phyloP scores from a whole-genome alignment of 1,140 invertebrate genomes.

The Drosophila tristis region DNA sequence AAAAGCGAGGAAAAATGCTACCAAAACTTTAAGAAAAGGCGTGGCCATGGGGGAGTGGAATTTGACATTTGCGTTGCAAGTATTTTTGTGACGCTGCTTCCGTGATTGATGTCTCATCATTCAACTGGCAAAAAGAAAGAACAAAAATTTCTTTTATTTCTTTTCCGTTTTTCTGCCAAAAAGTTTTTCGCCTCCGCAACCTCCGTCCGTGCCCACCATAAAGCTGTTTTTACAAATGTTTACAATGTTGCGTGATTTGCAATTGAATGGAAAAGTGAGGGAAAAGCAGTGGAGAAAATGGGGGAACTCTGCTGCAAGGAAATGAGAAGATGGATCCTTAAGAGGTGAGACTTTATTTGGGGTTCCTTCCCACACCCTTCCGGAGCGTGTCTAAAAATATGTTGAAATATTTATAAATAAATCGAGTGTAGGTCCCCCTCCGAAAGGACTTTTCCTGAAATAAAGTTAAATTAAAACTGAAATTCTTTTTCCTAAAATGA shows the following conservation, averaged over 20 bases:
- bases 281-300: neutral
- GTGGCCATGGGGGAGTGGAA: slow-evolving; percentile 46
- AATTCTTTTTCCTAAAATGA: slow-evolving; percentile 7
- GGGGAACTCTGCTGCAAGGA: slow-evolving; percentile 1
- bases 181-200: slow-evolving; percentile 3
- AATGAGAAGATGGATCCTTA: slow-evolving; percentile 32
- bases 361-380: slow-evolving; percentile 8
- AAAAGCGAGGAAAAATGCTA: slow-evolving; percentile 52
- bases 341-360: slow-evolving; percentile 31
- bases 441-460: slow-evolving; percentile 6
- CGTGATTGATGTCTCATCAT: slow-evolving; percentile 80
- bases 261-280: slow-evolving; percentile 63
- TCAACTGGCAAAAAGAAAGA: slow-evolving; percentile 61
- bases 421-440: slow-evolving; percentile 2
- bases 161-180: neutral
- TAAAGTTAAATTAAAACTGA: slow-evolving; percentile 6
- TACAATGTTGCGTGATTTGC: slow-evolving; percentile 82
- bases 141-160: slow-evolving; percentile 6
- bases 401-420: slow-evolving; percentile 38
- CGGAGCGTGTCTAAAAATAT: neutral
- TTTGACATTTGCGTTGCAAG: slow-evolving; percentile 64
- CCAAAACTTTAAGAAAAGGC: slow-evolving; percentile 61
- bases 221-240: slow-evolving; percentile 81
- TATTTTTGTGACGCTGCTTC: slow-evolving; percentile 54
- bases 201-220: slow-evolving; percentile 32